These are phyloP conservation scores for Dryocosmus kuriphilus DNA, from an alignment of 2,888 invertebrate species.

Conservation along the genomic window DNA sequence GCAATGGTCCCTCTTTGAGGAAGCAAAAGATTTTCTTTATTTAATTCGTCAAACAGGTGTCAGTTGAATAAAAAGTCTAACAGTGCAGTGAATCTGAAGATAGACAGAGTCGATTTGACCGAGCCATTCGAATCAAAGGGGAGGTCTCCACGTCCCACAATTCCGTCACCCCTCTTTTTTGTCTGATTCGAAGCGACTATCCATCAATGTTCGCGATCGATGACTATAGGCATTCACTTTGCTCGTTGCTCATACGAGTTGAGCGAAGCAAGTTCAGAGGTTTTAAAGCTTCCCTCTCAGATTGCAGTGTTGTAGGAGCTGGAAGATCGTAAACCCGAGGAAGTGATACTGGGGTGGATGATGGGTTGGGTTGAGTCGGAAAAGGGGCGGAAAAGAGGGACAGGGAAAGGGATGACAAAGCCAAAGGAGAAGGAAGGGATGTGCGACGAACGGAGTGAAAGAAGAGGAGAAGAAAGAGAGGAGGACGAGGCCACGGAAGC, in stretches of 20 bases:
- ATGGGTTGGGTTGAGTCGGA: conserved; percentile 48
- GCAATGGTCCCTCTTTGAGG: neutral
- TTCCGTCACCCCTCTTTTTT: conserved; percentile 11
- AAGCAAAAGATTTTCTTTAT: neutral
- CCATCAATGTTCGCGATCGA: conserved; percentile 38
- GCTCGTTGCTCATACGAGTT: conserved; percentile 36
- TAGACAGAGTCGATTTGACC: conserved; percentile 27
- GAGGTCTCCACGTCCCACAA: conserved; percentile 8
- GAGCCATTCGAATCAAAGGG: conserved; percentile 25
- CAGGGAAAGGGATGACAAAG: conserved; percentile 49
- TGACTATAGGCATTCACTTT: conserved; percentile 9
- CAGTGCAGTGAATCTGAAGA: conserved; percentile 14
- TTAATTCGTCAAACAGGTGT: conserved; percentile 37
- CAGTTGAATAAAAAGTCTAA: conserved; percentile 21
- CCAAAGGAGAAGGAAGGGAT: conserved; percentile 46
- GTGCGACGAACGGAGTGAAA: conserved; percentile 45
- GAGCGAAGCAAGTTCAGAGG: conserved; percentile 22
- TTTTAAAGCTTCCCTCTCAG: conserved; percentile 34
- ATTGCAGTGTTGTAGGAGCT: conserved; percentile 40
- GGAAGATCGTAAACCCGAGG: conserved; percentile 50
- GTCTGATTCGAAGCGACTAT: conserved; percentile 38
- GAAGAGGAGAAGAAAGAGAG: conserved; percentile 53
- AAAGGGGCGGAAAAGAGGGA: conserved; percentile 46
- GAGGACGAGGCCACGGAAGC: conserved; percentile 60
- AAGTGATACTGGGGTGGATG: conserved; percentile 51